Evolutionary conservation across 2,888 invertebrate genomes (phyloP).

Genomic region (Oscheius onirici): DNA sequence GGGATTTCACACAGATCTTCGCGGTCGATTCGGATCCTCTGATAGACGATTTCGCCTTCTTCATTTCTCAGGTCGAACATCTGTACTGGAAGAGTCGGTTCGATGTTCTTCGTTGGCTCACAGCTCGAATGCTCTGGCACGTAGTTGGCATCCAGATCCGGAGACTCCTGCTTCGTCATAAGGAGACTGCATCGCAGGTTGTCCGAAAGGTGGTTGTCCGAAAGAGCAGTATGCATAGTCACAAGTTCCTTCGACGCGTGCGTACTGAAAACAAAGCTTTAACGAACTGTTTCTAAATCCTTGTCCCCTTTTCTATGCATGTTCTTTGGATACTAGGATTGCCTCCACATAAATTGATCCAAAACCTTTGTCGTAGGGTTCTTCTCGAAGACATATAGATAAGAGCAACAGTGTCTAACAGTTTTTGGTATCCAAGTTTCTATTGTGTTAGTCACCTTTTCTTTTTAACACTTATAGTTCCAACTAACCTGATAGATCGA

Average conservation of each 20-base stretch:
- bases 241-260: neutral
- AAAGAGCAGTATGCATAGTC: neutral
- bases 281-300: neutral
- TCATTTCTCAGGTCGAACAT: slow-evolving; percentile 51
- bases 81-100: neutral
- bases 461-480: too few species aligned
- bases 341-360: too few species aligned
- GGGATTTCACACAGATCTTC: slow-evolving; percentile 87
- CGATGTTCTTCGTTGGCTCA: neutral
- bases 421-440: too few species aligned
- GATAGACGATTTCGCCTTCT: slow-evolving; percentile 74
- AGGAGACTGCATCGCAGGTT: slow-evolving; percentile 21
- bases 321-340: too few species aligned
- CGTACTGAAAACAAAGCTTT: neutral
- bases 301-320: neutral
- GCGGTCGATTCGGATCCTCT: slow-evolving; percentile 92
- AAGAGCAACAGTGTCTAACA: too few species aligned
- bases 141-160: neutral
- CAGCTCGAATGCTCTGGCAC: too few species aligned
- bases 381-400: too few species aligned
- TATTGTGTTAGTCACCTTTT: too few species aligned
- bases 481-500: neutral
- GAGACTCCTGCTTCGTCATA: slow-evolving; percentile 1
- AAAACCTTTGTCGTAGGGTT: too few species aligned
- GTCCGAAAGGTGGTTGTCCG: slow-evolving; percentile 17